Evolutionary conservation across 1,140 invertebrate species (phyloP).

Genomic region (Hypothenemus hampei): DNA sequence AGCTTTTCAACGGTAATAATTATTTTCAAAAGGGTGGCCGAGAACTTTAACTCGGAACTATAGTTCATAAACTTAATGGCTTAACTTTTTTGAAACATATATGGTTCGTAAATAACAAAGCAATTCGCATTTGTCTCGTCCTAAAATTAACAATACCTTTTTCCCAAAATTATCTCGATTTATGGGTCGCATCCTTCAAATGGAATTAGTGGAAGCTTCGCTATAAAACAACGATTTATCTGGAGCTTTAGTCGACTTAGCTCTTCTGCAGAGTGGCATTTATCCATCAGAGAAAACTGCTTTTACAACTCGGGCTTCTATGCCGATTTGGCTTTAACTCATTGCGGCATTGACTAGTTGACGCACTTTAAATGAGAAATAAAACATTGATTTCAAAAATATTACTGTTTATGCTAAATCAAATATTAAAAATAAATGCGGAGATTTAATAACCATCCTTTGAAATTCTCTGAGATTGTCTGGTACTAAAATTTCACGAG

Average conservation of each 20-base stretch:
- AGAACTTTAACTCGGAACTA: no score
- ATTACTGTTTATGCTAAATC: no score
- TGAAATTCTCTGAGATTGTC: neutral
- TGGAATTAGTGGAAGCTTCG: conserved; percentile 40
- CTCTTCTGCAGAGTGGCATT: conserved; percentile 19
- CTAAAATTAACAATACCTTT: conserved; percentile 39
- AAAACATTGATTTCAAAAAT: no score
- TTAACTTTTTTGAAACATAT: no score
- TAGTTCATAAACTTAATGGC: no score
- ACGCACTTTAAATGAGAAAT: conserved; percentile 8
- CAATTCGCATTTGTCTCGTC: conserved; percentile 10
- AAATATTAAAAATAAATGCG: no score
- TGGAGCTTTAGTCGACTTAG: conserved; percentile 35
- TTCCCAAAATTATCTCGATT: conserved; percentile 44
- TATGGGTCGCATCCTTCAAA: conserved; percentile 43
- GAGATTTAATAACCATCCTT: neutral
- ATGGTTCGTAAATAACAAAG: conserved; percentile 8
- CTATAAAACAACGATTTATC: conserved; percentile 45
- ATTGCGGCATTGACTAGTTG: conserved; percentile 7
- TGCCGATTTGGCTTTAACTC: conserved; percentile 3
- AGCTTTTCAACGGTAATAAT: neutral
- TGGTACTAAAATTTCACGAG: neutral
- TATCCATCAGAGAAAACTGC: conserved; percentile 19
- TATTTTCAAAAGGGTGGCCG: neutral
- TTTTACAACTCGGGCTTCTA: conserved; percentile 11